These are phyloP conservation scores for Dicrurus megarhynchus DNA, from an alignment of 2,113 vertebrate genomes.

Conservation along the genomic window DNA sequence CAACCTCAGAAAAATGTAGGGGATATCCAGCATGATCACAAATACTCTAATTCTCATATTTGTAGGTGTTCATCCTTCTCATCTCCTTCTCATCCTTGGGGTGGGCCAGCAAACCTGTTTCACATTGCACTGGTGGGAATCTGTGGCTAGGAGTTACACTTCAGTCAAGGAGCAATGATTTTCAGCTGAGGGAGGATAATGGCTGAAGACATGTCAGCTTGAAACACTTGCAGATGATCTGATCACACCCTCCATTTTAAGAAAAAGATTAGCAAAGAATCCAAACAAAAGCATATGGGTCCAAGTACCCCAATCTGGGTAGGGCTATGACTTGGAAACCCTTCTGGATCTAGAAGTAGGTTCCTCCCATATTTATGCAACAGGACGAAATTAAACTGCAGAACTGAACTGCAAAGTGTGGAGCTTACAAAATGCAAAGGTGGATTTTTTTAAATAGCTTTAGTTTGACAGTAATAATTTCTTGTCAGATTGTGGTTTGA, in stretches of 20 bases:
- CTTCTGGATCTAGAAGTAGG: conserved; percentile 21
- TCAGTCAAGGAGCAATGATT: not conserved
- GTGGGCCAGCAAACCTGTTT: not conserved
- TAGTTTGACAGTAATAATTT: not conserved
- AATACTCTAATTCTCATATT: not conserved
- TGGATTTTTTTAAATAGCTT: not conserved
- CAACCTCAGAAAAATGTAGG: not conserved
- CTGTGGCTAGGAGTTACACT: not conserved
- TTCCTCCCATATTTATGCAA: conserved; percentile 55
- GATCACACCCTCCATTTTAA: conserved; percentile 19
- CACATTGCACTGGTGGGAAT: not conserved
- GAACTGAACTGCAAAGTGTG: not conserved
- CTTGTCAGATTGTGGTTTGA: not conserved
- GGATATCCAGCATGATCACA: not conserved
- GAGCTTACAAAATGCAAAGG: conserved; percentile 16
- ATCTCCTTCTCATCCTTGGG: not conserved
- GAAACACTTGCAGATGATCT: conserved; percentile 25
- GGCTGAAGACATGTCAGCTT: not conserved
- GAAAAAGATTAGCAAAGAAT: not conserved
- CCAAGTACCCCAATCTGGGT: not conserved
- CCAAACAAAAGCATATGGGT: conserved; percentile 19
- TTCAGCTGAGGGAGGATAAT: not conserved
- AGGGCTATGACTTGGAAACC: conserved; percentile 27
- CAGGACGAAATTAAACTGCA: not conserved
- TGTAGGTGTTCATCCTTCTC: not conserved